Percentiles rank a stretch among this genome's conserved stretches.
Evolutionary conservation across 2,113 vertebrate genomes (phyloP).

Genomic region (Microcebus murinus): DNA sequence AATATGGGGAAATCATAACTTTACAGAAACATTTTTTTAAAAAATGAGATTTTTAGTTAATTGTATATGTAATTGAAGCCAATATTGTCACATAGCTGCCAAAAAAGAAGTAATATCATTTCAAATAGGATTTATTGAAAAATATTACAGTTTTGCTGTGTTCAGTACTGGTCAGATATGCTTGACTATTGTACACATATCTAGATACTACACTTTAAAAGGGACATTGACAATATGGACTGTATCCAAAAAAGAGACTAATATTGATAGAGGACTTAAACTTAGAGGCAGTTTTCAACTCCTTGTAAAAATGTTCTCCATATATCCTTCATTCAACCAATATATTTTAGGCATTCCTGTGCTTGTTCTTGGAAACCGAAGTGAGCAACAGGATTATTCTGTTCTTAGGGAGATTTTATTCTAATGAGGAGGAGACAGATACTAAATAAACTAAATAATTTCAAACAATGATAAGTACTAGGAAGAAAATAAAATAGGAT

Average conservation of each 20-base stretch:
- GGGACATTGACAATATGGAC: not conserved
- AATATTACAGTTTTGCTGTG: not conserved
- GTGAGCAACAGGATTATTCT: not conserved
- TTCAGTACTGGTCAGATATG: not conserved
- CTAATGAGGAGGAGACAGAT: not conserved
- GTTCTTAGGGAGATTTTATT: not conserved
- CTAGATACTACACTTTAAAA: not conserved
- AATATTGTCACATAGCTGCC: not conserved
- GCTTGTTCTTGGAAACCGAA: not conserved
- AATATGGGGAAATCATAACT: not conserved
- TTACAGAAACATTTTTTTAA: not conserved
- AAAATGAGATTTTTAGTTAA: conserved; percentile 14
- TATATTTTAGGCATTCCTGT: not conserved
- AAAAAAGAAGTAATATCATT: conserved; percentile 17
- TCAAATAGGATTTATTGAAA: not conserved
- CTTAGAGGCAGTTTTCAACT: not conserved
- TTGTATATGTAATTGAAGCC: not conserved
- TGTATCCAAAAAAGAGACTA: not conserved
- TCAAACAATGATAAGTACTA: not conserved
- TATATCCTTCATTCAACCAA: not conserved
- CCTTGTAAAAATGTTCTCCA: not conserved
- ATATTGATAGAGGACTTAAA: conserved; percentile 1
- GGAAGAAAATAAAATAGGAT: not conserved
- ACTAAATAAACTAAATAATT: conserved; percentile 3
- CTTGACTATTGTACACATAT: not conserved